phyloP scores from a whole-genome alignment of 2,797 vertebrate species.

The Rhabdophis nuchalis region DNA sequence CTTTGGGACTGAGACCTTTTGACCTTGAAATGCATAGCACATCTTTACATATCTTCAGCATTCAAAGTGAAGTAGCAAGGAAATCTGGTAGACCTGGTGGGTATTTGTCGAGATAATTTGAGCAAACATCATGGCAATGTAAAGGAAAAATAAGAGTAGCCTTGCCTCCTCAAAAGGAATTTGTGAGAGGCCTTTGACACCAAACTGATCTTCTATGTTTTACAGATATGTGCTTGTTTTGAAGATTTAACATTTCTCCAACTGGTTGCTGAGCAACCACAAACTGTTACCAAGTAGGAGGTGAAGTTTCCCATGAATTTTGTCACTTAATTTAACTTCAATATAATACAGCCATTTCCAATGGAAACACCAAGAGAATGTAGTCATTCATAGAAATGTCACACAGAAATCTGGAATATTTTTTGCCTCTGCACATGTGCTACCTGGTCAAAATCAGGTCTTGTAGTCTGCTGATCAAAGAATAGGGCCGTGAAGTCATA shows the following conservation, averaged over 20 bases:
- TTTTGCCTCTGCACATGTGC: neutral
- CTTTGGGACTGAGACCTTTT: neutral
- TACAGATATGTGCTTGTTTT: neutral
- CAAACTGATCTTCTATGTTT: neutral
- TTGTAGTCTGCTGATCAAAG: neutral
- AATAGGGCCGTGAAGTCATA: neutral
- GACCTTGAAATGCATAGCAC: neutral
- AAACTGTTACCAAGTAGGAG: slow-evolving; percentile 1
- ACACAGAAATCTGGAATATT: neutral
- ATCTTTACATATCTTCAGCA: neutral
- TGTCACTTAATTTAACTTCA: neutral
- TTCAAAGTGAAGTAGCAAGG: neutral
- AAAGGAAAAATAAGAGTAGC: neutral
- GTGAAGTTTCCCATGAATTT: neutral
- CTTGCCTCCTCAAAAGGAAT: neutral
- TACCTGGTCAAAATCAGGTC: neutral
- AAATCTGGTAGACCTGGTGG: neutral
- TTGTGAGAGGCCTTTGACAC: neutral
- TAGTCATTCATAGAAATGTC: neutral
- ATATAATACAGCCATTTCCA: neutral
- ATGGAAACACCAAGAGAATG: neutral
- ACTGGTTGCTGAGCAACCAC: slow-evolving; percentile 10
- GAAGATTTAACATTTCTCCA: neutral
- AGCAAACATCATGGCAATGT: neutral
- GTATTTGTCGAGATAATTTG: neutral